A percentile compares a stretch with the other conserved stretches of the same genome.
phyloP scores from a whole-genome alignment of 2,797 vertebrate species.

The Oophaga sylvatica region DNA sequence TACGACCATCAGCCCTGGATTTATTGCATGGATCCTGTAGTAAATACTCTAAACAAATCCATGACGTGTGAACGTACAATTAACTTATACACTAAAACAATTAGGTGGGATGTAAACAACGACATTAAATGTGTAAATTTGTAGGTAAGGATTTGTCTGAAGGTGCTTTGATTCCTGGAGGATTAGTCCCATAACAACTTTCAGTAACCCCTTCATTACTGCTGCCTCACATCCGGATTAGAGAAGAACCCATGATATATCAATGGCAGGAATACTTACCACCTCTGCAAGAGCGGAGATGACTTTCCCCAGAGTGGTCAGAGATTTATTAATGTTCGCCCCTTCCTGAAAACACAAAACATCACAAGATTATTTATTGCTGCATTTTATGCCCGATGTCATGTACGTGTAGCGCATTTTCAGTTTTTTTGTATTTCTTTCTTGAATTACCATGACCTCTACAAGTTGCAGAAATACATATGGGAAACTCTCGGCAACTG shows the following conservation, averaged over 20 bases:
- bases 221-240: neutral
- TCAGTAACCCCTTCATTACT: neutral
- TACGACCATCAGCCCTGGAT: too few relatives aligned
- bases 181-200: too few relatives aligned
- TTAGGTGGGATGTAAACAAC: too few relatives aligned
- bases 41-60: too few relatives aligned
- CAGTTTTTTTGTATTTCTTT: neutral
- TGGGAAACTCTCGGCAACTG: neutral
- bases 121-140: too few relatives aligned
- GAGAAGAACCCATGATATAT: neutral
- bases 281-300: constrained; percentile 97
- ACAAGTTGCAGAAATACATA: neutral
- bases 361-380: neutral
- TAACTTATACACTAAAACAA: too few relatives aligned
- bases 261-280: constrained; percentile 78
- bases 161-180: neutral
- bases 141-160: neutral
- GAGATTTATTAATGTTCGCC: constrained; percentile 98
- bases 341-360: constrained; percentile 83
- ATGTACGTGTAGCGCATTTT: neutral
- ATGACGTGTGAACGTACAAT: too few relatives aligned
- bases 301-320: constrained; percentile 97
- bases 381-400: neutral
- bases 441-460: neutral
- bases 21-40: too few relatives aligned